phyloP scores from a whole-genome alignment of 2,113 vertebrate genomes.

The Gallinago jamesoni region DNA sequence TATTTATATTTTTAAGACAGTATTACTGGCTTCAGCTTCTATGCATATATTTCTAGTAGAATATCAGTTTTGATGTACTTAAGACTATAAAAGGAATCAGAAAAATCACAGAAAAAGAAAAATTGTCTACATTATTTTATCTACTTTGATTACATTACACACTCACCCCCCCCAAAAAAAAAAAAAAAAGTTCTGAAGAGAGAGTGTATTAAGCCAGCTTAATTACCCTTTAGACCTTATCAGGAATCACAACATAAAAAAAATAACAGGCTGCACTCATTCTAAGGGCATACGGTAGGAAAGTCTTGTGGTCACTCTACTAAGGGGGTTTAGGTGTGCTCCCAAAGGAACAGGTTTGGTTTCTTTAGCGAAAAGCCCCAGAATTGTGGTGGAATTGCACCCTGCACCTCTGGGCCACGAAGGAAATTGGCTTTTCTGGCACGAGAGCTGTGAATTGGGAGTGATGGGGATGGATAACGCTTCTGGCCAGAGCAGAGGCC shows the following conservation, averaged over 20 bases:
- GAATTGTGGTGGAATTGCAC: not conserved
- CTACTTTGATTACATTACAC: not conserved
- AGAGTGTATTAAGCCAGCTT: slow-evolving; percentile 53
- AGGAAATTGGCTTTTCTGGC: not conserved
- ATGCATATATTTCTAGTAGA: not conserved
- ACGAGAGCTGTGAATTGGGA: not conserved
- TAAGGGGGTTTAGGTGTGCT: not conserved
- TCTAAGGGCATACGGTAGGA: not conserved
- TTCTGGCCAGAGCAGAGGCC: not conserved
- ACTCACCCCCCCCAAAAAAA: not conserved
- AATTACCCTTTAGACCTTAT: slow-evolving; percentile 17
- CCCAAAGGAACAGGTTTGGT: not conserved
- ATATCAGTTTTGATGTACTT: not conserved
- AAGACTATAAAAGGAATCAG: not conserved
- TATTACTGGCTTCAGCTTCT: not conserved
- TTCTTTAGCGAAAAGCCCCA: not conserved
- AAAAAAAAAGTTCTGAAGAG: not conserved
- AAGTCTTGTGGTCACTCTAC: not conserved
- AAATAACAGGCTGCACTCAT: not conserved
- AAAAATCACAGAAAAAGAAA: not conserved
- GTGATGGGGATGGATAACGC: not conserved
- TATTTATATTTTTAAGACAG: not conserved
- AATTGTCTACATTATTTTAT: not conserved
- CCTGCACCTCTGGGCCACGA: not conserved
- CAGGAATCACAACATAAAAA: not conserved